phyloP scores from a whole-genome alignment of 2,797 vertebrate genomes.

The Schizopygopsis pylzovi region DNA sequence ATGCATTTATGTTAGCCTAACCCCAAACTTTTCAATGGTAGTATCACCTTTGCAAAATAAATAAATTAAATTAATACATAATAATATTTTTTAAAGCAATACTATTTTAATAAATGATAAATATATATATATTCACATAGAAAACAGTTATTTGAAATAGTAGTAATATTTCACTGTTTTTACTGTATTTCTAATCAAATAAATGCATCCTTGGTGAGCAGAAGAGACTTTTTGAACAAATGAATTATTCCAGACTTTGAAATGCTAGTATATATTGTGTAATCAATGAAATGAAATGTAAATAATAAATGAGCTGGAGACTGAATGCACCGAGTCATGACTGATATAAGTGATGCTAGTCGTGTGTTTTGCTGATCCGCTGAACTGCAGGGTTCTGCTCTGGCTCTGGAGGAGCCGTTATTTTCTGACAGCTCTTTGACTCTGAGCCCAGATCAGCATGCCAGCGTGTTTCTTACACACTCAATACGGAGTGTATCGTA shows the following conservation, averaged over 20 bases:
- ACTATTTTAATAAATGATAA: too few species aligned
- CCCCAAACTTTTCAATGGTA: too few species aligned
- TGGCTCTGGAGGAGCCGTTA: constrained; percentile 64
- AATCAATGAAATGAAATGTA: background rate
- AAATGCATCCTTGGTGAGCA: too few species aligned
- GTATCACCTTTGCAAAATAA: too few species aligned
- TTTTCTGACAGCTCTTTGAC: constrained; percentile 67
- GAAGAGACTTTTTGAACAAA: background rate
- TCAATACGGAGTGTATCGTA: constrained; percentile 54
- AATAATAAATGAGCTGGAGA: background rate
- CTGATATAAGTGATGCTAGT: background rate
- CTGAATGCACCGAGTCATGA: too few species aligned
- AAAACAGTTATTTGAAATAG: too few species aligned
- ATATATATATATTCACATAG: too few species aligned
- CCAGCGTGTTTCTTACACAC: constrained; percentile 66
- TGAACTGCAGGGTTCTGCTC: constrained; percentile 60
- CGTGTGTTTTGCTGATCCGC: constrained; percentile 16
- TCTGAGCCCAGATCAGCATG: constrained; percentile 61
- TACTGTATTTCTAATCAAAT: too few species aligned
- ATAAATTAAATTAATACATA: too few species aligned
- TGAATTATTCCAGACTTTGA: background rate
- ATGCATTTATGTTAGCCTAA: too few species aligned
- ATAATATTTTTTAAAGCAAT: too few species aligned
- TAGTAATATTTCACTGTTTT: too few species aligned
- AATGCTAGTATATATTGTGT: background rate